Evolutionary conservation across 2,888 invertebrate genomes (phyloP), one percentile per base, ranked within the genome.

Genomic region (Blastobasis lacticolella): DNA sequence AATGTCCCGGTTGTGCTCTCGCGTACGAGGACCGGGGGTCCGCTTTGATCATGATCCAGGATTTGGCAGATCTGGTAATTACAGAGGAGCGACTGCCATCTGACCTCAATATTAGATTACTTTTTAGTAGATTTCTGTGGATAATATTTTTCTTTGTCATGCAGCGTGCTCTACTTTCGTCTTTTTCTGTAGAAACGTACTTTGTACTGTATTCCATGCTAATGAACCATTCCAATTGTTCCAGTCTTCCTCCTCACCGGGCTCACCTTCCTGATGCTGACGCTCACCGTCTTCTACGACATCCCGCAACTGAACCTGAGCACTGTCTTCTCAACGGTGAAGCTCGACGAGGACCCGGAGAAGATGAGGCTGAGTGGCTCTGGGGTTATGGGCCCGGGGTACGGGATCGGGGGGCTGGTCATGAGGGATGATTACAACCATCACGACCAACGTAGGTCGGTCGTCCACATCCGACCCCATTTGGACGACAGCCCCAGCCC

Each of bases 231-330:
- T 37, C 48, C 46, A 43, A 48, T 40, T 37, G 54, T 77, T 74
- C n/a, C 89, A 95, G 95, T 90, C 57, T 96, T 95, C 78, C 88
- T 96, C n/a, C 84, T 95, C 67, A 68, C 92, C 69, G 96, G 96
- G 40, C 90, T 96, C 57, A 93, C 94, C 10, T 93, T 94, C 81
- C 92, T 96, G 90, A 95, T 96, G 94, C 88, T 96, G 63, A 91
- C 94, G 9, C 82, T 96, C 69, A 94, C 95, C 2, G 93, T 95
- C 37, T 94, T 96, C 84, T 95, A 95, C 82, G 95, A 96, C 76
- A 95, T 97, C 62, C 96, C 96, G 5, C 95, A 96, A 83, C 88
- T 96, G 63, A 96, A 96, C 80, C 82, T 96, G 54, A 94, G 95
- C 60, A 90, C 93, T 55, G 91, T 95, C 45, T 95, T 95, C 78